Conservation (phyloP, 2,113 vertebrate species). For the Spermophilus dauricus region DNA sequence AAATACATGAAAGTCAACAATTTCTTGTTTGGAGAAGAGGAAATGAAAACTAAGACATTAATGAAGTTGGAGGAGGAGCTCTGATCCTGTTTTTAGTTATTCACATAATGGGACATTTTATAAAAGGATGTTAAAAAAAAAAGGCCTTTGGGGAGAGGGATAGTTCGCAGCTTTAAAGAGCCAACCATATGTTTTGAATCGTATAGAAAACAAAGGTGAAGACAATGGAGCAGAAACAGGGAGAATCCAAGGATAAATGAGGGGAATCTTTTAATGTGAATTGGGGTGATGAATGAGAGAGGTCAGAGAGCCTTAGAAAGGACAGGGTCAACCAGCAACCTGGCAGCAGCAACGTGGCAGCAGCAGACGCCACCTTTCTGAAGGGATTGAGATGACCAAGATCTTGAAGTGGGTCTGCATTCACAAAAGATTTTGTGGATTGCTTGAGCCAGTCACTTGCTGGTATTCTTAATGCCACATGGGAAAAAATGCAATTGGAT, state of each 20-base stretch:
- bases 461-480: neutral
- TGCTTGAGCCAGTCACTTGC: neutral
- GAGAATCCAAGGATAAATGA: neutral
- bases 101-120: neutral
- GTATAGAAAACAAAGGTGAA: neutral
- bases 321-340: no score
- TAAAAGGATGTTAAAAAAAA: neutral
- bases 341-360: neutral
- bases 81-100: neutral
- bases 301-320: neutral
- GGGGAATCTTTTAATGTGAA: neutral
- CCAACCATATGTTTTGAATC: neutral
- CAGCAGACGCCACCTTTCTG: neutral
- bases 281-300: neutral
- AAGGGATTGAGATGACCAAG: neutral
- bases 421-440: neutral
- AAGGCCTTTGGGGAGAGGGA: neutral
- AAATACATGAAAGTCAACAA: neutral
- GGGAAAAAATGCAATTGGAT: neutral
- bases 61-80: neutral
- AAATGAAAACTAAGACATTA: neutral
- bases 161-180: neutral
- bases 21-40: slow-evolving; percentile 7
- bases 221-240: neutral
- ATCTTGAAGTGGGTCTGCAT: neutral